A percentile compares a stretch with the other conserved stretches of the same genome.
phyloP scores from a whole-genome alignment of 92 coral and sea anemone genomes.

The Porites rus region DNA sequence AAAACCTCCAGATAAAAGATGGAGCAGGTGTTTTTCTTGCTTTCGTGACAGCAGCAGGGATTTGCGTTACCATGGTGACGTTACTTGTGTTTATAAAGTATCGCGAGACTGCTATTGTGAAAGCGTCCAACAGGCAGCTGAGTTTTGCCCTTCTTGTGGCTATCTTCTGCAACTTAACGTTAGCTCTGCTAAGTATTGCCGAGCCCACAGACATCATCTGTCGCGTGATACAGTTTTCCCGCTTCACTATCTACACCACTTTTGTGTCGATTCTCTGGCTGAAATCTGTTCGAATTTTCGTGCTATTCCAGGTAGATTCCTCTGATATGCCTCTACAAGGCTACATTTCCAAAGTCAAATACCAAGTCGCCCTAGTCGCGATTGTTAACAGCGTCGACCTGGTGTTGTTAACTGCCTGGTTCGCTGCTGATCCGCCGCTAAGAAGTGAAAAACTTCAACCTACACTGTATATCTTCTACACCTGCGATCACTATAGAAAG shows the following conservation, averaged over 20 bases:
- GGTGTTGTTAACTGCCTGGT: slow-evolving; percentile 33
- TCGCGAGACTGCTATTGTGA: slow-evolving; percentile 65
- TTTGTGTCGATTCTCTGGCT: slow-evolving; percentile 66
- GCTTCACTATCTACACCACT: slow-evolving; percentile 62
- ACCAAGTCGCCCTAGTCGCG: slow-evolving; percentile 34
- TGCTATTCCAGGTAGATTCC: slow-evolving; percentile 44
- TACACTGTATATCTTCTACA: slow-evolving; percentile 21
- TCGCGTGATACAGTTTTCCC: slow-evolving; percentile 55
- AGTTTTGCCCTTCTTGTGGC: slow-evolving; percentile 63
- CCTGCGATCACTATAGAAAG: slow-evolving; percentile 13
- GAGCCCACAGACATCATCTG: slow-evolving; percentile 51
- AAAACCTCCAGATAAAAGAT: slow-evolving; percentile 45
- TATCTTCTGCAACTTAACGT: slow-evolving; percentile 48
- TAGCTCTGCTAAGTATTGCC: slow-evolving; percentile 50
- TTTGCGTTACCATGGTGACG: slow-evolving; percentile 27
- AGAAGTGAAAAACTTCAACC: slow-evolving; percentile 11
- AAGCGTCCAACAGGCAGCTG: slow-evolving; percentile 68
- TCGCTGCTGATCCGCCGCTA: slow-evolving; percentile 27
- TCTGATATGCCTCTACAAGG: slow-evolving; percentile 15
- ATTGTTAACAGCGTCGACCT: slow-evolving; percentile 25
- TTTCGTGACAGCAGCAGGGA: slow-evolving; percentile 34
- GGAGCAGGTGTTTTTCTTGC: slow-evolving; percentile 49
- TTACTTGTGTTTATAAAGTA: slow-evolving; percentile 40
- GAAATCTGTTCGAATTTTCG: slow-evolving; percentile 69
- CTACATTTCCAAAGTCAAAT: slow-evolving; percentile 29